These are phyloP conservation scores for Amphipoea lucens DNA, from an alignment of 2,888 invertebrate genomes.

Conservation along the genomic window DNA sequence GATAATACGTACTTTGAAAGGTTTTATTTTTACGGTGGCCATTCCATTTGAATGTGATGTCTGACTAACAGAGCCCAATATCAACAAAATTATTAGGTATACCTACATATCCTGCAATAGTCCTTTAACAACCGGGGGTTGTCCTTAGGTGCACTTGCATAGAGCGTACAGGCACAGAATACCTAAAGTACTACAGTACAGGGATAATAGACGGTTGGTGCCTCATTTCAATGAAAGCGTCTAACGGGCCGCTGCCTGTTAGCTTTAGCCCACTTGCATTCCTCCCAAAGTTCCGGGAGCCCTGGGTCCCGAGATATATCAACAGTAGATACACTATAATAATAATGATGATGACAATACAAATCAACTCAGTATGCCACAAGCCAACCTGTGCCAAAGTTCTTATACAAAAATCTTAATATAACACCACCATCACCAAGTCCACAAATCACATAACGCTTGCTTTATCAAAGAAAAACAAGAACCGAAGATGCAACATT, in stretches of 20 bases:
- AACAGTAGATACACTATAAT: not conserved
- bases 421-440: constrained; percentile 11
- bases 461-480: constrained; percentile 40
- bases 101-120: not conserved
- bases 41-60: not conserved
- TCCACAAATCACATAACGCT: constrained; percentile 16
- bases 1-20: not conserved
- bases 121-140: not conserved
- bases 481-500: constrained; percentile 26
- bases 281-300: not conserved
- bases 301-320: not conserved
- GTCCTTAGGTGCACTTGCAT: not conserved
- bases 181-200: too few species aligned
- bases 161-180: too few species aligned
- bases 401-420: not conserved
- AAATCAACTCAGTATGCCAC: not conserved
- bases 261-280: not conserved
- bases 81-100: not conserved
- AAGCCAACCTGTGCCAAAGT: not conserved
- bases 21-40: not conserved
- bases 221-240: not conserved
- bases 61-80: not conserved
- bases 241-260: not conserved
- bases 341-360: not conserved
- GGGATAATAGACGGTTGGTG: not conserved